Percentiles rank a stretch among this genome's conserved stretches.
These are phyloP conservation scores for Myotis myotis DNA, from an alignment of 2,797 vertebrate genomes.

Conservation along the genomic window DNA sequence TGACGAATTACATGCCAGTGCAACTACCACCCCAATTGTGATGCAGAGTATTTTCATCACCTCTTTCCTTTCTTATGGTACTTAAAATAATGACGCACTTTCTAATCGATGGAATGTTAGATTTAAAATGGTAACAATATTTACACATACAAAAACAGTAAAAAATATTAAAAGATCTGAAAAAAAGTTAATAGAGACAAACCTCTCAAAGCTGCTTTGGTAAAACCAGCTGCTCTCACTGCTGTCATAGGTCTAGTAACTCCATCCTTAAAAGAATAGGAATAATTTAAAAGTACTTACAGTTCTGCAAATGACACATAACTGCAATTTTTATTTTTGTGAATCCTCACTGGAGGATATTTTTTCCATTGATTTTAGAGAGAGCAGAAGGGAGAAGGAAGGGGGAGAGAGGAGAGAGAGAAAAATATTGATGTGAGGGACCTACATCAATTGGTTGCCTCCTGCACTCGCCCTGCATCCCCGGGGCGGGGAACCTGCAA, in stretches of 20 bases:
- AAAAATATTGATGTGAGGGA: too few relatives aligned
- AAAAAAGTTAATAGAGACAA: slow-evolving; percentile 49
- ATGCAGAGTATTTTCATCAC: background rate
- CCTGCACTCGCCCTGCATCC: too few relatives aligned
- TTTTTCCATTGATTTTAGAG: too few relatives aligned
- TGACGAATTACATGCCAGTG: background rate
- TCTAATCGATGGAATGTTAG: background rate
- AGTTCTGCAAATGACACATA: background rate
- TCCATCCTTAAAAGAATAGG: slow-evolving; percentile 89
- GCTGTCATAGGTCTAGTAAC: slow-evolving; percentile 95
- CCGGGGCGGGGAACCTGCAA: too few relatives aligned
- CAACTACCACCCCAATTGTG: background rate
- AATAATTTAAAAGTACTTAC: slow-evolving; percentile 36
- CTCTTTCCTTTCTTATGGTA: background rate
- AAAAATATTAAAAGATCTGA: background rate
- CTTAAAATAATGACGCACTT: background rate
- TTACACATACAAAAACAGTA: background rate
- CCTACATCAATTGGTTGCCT: too few relatives aligned
- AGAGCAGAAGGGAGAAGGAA: too few relatives aligned
- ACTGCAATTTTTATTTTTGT: background rate
- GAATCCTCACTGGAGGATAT: too few relatives aligned
- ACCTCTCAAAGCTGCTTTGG: slow-evolving; percentile 90
- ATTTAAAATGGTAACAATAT: background rate
- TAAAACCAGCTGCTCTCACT: slow-evolving; percentile 95
- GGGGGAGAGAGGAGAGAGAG: too few relatives aligned